phyloP scores from a whole-genome alignment of 2,888 invertebrate genomes.

The Lasioglossum lativentre region DNA sequence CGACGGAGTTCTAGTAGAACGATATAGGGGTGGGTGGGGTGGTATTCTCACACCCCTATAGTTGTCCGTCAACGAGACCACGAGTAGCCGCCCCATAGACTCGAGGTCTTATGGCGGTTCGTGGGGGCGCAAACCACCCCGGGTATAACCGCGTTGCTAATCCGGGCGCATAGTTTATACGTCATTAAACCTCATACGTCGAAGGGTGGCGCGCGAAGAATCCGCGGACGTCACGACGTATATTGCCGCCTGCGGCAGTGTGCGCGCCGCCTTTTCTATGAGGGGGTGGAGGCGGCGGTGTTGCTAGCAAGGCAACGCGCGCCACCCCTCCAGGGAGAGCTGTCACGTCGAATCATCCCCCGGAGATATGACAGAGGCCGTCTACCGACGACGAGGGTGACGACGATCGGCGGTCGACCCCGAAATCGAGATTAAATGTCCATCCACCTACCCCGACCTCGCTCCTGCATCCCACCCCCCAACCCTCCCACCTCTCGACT shows the following conservation, averaged over 20 bases:
- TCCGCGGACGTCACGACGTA: constrained; percentile 83
- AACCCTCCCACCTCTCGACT: constrained; percentile 1
- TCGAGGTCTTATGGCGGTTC: constrained; percentile 58
- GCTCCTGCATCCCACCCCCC: neutral
- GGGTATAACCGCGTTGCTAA: constrained; percentile 76
- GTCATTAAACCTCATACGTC: constrained; percentile 82
- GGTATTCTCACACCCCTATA: constrained; percentile 38
- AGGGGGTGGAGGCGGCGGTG: constrained; percentile 32
- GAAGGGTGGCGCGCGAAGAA: constrained; percentile 79
- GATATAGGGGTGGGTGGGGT: neutral
- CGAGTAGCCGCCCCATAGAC: constrained; percentile 58
- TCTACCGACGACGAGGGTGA: constrained; percentile 60
- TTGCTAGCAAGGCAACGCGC: constrained; percentile 61
- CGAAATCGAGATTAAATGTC: constrained; percentile 84
- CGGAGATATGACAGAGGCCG: constrained; percentile 80
- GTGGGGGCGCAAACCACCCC: constrained; percentile 53
- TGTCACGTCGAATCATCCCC: constrained; percentile 84
- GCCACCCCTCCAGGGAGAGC: constrained; percentile 77
- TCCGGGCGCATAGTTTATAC: constrained; percentile 84
- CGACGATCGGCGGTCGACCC: constrained; percentile 72
- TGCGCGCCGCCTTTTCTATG: constrained; percentile 60
- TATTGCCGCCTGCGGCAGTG: constrained; percentile 76
- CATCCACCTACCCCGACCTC: constrained; percentile 45
- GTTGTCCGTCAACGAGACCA: constrained; percentile 51
- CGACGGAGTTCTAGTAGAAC: neutral